A percentile compares a stretch with the other conserved stretches of the same genome.
These are phyloP conservation scores for Leptoteleia sp. DNA, from an alignment of 1,140 invertebrate genomes.

Conservation along the genomic window DNA sequence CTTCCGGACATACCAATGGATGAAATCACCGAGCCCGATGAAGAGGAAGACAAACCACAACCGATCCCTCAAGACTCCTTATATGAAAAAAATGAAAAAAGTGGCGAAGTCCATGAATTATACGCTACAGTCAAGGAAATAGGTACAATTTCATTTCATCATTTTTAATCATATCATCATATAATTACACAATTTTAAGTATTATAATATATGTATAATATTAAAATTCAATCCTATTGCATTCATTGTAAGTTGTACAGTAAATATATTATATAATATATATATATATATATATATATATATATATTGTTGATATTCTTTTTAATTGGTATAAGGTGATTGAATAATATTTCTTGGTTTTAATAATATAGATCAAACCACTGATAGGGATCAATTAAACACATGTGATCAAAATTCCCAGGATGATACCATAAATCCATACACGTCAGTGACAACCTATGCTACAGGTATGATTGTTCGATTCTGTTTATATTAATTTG, in stretches of 20 bases:
- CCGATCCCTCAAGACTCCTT: slow-evolving; percentile 75
- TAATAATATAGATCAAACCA: slow-evolving; percentile 20
- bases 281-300: too few species aligned
- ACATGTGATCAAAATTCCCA: slow-evolving; percentile 84
- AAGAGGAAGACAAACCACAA: too few species aligned
- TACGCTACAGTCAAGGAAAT: slow-evolving; percentile 86
- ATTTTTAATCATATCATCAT: too few species aligned
- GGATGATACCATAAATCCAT: slow-evolving; percentile 83
- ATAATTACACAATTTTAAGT: too few species aligned
- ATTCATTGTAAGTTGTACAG: too few species aligned
- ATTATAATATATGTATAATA: too few species aligned
- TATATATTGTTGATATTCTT: too few species aligned
- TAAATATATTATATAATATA: too few species aligned
- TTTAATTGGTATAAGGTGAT: too few species aligned
- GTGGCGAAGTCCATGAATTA: slow-evolving; percentile 84
- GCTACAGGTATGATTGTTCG: too few species aligned
- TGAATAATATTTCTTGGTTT: too few species aligned
- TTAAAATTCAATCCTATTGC: too few species aligned
- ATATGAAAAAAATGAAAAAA: slow-evolving; percentile 79
- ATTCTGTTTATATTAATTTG: neutral
- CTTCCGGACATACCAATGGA: slow-evolving; percentile 85
- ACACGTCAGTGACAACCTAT: slow-evolving; percentile 76
- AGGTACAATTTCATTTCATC: slow-evolving; percentile 50
- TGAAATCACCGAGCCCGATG: slow-evolving; percentile 72
- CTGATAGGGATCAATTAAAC: slow-evolving; percentile 77